phyloP scores from a whole-genome alignment of 2,113 vertebrate genomes.

The Sorex fumeus region DNA sequence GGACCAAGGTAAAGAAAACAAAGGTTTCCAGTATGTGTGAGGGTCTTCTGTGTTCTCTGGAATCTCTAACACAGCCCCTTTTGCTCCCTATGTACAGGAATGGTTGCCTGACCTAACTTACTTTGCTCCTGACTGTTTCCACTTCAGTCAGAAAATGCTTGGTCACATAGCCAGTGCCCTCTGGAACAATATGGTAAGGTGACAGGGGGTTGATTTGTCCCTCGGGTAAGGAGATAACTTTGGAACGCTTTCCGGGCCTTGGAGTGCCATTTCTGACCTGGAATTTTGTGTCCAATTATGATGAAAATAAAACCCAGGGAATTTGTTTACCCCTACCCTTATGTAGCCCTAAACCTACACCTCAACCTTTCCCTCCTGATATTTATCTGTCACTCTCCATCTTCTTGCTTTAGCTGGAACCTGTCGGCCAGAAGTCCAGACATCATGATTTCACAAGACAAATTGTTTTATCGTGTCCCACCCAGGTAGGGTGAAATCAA shows the following conservation, averaged over 20 bases:
- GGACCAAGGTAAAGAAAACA: conserved; percentile 86
- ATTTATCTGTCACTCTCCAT: neutral
- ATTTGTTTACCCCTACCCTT: neutral
- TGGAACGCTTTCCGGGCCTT: neutral
- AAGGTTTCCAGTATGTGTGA: fast-evolving
- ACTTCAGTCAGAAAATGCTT: conserved; percentile 88
- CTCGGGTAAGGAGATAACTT: too few relatives aligned
- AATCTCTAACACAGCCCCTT: neutral
- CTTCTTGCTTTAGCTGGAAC: conserved; percentile 87
- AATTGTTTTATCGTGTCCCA: conserved; percentile 85
- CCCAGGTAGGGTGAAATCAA: conserved; percentile 77
- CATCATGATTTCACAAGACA: conserved; percentile 64
- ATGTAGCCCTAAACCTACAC: neutral
- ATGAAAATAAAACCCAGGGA: neutral
- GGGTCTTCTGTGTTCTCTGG: fast-evolving
- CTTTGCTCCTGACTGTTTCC: conserved; percentile 92
- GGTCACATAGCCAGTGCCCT: conserved; percentile 84
- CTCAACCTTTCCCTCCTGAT: neutral
- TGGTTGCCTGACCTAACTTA: conserved; percentile 87
- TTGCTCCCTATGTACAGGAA: conserved; percentile 86
- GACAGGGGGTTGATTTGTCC: too few relatives aligned
- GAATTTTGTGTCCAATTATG: fast-evolving
- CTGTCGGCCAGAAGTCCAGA: conserved; percentile 85
- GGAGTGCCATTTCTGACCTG: neutral
- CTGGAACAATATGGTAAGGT: conserved; percentile 91